Conservation (phyloP, 2,888 invertebrate species). For the Tiliacea aurago region DNA sequence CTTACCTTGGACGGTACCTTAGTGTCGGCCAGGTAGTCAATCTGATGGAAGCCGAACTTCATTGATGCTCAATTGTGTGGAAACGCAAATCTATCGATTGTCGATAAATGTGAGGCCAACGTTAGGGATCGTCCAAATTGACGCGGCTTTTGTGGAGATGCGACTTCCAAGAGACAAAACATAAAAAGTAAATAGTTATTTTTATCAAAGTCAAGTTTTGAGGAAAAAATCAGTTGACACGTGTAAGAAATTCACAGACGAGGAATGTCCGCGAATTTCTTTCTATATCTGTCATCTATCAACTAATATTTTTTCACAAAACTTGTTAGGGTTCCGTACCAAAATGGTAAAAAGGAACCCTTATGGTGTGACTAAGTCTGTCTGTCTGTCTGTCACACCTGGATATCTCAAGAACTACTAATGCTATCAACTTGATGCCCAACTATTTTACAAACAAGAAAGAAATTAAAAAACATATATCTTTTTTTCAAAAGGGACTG, state of each 20-base stretch:
- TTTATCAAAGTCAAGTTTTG: not conserved
- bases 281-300: not conserved
- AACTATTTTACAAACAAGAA: too few species aligned
- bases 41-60: slow-evolving; percentile 48
- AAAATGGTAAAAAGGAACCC: too few species aligned
- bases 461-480: too few species aligned
- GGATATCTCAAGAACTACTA: too few species aligned
- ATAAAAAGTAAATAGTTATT: not conserved
- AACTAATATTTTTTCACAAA: not conserved
- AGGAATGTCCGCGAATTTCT: not conserved
- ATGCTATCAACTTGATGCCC: too few species aligned
- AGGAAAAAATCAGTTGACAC: too few species aligned
- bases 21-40: slow-evolving; percentile 46
- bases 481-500: too few species aligned
- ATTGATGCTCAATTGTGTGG: slow-evolving; percentile 70
- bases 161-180: not conserved
- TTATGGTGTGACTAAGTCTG: too few species aligned
- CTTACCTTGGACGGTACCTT: not conserved
- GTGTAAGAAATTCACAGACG: too few species aligned
- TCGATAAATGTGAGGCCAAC: slow-evolving; percentile 46
- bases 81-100: slow-evolving; percentile 71
- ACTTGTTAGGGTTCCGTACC: too few species aligned
- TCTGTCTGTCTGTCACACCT: too few species aligned
- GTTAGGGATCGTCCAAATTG: slow-evolving; percentile 15
- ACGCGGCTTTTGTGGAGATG: not conserved